Percentiles rank a stretch among this genome's conserved stretches.
These are phyloP conservation scores for Amiota minor DNA, from an alignment of 2,888 invertebrate genomes.

Conservation along the genomic window DNA sequence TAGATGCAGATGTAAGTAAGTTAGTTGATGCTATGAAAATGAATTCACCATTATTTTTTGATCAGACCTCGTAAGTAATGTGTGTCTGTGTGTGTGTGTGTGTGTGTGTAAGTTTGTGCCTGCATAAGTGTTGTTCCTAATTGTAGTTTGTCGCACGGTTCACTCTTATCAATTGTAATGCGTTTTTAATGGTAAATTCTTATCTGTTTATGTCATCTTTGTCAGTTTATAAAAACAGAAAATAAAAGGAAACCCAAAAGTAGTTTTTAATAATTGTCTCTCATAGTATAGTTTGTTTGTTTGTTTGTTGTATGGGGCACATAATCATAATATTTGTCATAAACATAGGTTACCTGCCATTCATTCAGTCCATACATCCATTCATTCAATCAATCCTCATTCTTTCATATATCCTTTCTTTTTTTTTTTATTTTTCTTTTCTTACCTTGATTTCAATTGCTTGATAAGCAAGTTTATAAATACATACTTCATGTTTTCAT, in stretches of 20 bases:
- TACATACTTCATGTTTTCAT: conserved; percentile 36
- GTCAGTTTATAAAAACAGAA: conserved; percentile 56
- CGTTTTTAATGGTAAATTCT: conserved; percentile 60
- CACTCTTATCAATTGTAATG: conserved; percentile 59
- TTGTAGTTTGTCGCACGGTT: conserved; percentile 30
- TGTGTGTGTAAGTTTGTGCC: not conserved
- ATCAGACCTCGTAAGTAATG: too few relatives aligned
- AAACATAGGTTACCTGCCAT: too few relatives aligned
- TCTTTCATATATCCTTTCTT: not conserved
- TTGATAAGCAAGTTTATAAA: conserved; percentile 51
- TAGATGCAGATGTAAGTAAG: too few relatives aligned
- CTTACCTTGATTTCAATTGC: conserved; percentile 47
- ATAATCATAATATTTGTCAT: too few relatives aligned
- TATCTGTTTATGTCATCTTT: conserved; percentile 62
- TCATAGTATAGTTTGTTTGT: not conserved
- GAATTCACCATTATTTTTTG: too few relatives aligned
- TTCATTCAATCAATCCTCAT: not conserved
- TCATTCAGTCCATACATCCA: conserved; percentile 18
- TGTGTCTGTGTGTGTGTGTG: too few relatives aligned
- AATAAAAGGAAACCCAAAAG: too few relatives aligned
- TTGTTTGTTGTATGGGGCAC: too few relatives aligned
- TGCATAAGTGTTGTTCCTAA: conserved; percentile 6
- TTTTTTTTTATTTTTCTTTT: conserved; percentile 27
- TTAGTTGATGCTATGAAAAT: too few relatives aligned
- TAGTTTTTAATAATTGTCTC: conserved; percentile 49